Base-by-base conservation (phyloP, 2,797 vertebrate genomes). In the Petrocephalus sullivani region DNA sequence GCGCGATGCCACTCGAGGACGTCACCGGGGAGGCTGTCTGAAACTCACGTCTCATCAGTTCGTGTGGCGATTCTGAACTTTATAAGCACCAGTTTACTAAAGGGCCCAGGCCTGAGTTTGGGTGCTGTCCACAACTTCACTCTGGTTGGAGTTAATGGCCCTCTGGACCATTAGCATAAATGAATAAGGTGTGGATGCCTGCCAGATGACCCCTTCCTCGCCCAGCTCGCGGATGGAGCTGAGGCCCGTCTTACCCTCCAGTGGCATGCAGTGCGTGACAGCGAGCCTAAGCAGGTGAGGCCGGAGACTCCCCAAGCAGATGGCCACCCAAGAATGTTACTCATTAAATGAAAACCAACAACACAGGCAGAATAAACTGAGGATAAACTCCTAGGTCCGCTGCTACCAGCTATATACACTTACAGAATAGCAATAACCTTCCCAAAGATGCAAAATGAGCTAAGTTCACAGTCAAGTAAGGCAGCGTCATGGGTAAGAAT, bases 281-380 rank as follows among this genome's bases (percentile, higher is more conserved):
- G 82, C 51, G 46, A 56, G 21, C 82, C 82, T 53, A 33, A 51
- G 23, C 46, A 84, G 82, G 82, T 84, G 82, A 84, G 51, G n/a
- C 67, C 14, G 46, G 41, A 53, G 82, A 14, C 46, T 56, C 82
- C 82, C 82, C 0, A 5, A 84, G 82, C 82, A 84, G 82, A 84
- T 84, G 82, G 82, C 82, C 4, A 23, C 82, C 46, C 21, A 84
- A 84, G 54, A 54, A 84, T 84, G 82, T 84, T 84, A 56, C 82
- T 84, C 82, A 84, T 84, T 84, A 84, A 84, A 84, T 84, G 51
- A 53, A 84, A 54, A 84, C 82, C 82, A 84, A 84, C 49, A 84
- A 53, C 82, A 53, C 49, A 82, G 21, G 51, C 82, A 84, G 82
- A 23, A 84, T 84, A 49, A 82, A 53, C 78, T 12, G 41, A 82